These are phyloP conservation scores for Diarsia dahlii DNA, from an alignment of 2,888 invertebrate genomes.

Conservation along the genomic window DNA sequence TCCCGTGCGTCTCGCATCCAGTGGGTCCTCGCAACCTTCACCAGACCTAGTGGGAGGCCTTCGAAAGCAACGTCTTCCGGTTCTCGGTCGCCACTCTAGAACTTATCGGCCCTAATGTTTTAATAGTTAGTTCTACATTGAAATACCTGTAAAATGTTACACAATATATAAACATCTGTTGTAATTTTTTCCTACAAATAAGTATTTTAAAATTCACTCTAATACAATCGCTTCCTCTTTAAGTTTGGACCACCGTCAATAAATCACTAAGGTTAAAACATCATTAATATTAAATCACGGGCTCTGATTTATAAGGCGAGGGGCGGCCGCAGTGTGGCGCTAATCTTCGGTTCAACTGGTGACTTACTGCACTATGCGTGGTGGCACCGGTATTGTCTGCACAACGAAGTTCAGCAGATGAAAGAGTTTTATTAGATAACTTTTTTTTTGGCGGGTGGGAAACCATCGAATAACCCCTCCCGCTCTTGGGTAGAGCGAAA, in stretches of 20 bases:
- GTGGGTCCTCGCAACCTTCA: no score
- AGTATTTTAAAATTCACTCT: no score
- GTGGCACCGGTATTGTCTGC: slow-evolving; percentile 5
- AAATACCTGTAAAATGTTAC: neutral
- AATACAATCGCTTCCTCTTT: slow-evolving; percentile 36
- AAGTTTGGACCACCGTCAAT: slow-evolving; percentile 76
- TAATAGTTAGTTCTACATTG: neutral
- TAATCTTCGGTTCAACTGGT: slow-evolving; percentile 68
- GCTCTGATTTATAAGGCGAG: slow-evolving; percentile 82
- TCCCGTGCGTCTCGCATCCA: no score
- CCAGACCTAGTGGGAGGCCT: no score
- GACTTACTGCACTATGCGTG: slow-evolving; percentile 58
- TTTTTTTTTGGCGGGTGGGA: no score
- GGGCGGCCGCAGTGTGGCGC: slow-evolving; percentile 68
- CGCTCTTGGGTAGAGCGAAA: no score
- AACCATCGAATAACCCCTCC: no score
- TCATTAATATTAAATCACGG: slow-evolving; percentile 90
- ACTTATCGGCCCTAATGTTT: neutral
- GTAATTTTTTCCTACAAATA: neutral
- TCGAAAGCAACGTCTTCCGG: no score
- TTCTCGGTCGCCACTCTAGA: no score
- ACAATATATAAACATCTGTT: neutral
- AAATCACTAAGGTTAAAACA: slow-evolving; percentile 90
- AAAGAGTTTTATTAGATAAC: no score
- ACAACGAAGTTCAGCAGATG: neutral